Percentiles rank a stretch among this genome's conserved stretches.
These are phyloP conservation scores for Suricata suricatta DNA, from an alignment of 2,113 vertebrate species.

Conservation along the genomic window DNA sequence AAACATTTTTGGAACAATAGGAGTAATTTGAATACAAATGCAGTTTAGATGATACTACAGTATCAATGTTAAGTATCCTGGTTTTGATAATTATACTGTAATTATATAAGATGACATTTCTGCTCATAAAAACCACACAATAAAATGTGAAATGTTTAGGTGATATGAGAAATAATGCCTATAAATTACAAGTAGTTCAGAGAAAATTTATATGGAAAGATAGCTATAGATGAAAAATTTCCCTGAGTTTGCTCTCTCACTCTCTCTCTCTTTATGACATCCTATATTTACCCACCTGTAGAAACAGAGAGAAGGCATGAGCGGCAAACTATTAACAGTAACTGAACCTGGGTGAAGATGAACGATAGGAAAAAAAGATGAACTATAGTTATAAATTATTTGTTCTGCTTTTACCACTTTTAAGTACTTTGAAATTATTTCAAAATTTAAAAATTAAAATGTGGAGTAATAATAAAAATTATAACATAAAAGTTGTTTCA, in stretches of 20 bases:
- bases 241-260: not conserved
- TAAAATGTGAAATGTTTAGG: constrained; percentile 23
- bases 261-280: not conserved
- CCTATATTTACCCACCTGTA: not conserved
- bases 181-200: constrained; percentile 7
- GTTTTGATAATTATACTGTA: constrained; percentile 49
- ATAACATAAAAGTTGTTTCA: not conserved
- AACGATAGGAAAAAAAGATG: not conserved
- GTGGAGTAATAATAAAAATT: not conserved
- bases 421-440: constrained; percentile 7
- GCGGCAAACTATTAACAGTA: not conserved
- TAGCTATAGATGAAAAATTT: not conserved
- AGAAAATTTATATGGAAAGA: not conserved
- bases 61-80: not conserved
- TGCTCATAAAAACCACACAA: constrained; percentile 7
- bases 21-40: constrained; percentile 31
- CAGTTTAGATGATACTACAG: not conserved
- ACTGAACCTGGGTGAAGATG: not conserved
- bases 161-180: not conserved
- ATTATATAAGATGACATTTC: constrained; percentile 37
- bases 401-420: not conserved
- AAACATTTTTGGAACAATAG: not conserved
- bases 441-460: not conserved
- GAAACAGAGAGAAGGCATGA: not conserved
- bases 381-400: not conserved